Evolutionary conservation across 2,113 vertebrate genomes (phyloP).

Genomic region (Daubentonia madagascariensis): DNA sequence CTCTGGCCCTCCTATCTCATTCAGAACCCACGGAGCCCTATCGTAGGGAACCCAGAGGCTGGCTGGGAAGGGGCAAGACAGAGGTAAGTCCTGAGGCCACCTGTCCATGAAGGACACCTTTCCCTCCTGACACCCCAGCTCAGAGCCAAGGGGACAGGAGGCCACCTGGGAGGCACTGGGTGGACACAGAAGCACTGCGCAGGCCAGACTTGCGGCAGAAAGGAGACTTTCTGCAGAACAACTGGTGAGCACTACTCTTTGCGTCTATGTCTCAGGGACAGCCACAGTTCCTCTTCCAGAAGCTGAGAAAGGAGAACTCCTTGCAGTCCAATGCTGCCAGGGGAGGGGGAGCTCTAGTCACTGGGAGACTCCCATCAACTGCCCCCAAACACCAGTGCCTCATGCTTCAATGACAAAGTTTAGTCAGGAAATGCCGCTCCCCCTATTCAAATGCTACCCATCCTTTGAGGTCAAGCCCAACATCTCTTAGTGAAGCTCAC

Average conservation of each 20-base stretch:
- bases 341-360: neutral
- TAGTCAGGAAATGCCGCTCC: neutral
- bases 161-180: neutral
- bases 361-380: neutral
- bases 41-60: neutral
- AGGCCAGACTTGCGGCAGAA: neutral
- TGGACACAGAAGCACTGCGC: neutral
- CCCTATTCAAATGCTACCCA: neutral
- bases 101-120: neutral
- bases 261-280: neutral
- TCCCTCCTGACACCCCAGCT: neutral
- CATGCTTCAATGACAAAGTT: neutral
- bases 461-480: neutral
- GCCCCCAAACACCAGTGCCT: neutral
- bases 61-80: no score
- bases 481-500: neutral
- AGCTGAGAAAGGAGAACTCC: constrained; percentile 14
- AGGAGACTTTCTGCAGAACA: neutral
- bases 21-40: neutral
- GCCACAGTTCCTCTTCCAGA: neutral
- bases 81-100: neutral
- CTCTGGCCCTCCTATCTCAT: neutral
- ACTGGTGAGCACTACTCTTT: neutral
- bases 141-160: neutral
- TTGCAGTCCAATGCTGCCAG: neutral